phyloP scores from a whole-genome alignment of 2,113 vertebrate species.

The Perca fluviatilis region DNA sequence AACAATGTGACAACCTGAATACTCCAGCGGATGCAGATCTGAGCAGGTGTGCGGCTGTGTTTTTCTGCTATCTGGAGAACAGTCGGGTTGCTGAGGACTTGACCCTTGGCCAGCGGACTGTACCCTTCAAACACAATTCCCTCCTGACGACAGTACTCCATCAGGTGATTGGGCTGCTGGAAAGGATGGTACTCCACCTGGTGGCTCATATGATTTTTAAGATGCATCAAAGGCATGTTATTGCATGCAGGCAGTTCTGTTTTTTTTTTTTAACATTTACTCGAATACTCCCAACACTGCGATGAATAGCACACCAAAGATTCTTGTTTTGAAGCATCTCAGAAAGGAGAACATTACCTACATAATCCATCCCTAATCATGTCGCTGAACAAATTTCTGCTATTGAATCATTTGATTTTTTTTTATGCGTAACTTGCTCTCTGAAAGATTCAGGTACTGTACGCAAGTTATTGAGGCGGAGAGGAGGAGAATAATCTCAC shows the following conservation, averaged over 20 bases:
- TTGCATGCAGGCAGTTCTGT: background rate
- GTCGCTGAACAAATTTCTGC: background rate
- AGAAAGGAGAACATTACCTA: background rate
- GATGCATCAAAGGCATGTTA: background rate
- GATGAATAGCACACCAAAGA: background rate
- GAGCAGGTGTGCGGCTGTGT: conserved; percentile 80
- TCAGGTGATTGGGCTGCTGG: conserved; percentile 83
- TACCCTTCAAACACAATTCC: conserved; percentile 86
- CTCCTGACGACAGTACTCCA: conserved; percentile 82
- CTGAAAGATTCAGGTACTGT: background rate
- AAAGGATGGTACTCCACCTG: conserved; percentile 88
- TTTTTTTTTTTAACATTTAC: background rate
- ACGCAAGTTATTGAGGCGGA: too few species aligned
- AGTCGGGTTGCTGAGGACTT: conserved; percentile 78
- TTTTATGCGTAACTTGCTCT: background rate
- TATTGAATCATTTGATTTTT: background rate
- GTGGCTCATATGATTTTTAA: background rate
- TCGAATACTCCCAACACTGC: background rate
- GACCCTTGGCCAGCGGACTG: conserved; percentile 86
- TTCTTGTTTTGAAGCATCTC: background rate
- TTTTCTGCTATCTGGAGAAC: conserved; percentile 82
- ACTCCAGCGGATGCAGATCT: conserved; percentile 87
- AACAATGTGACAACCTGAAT: conserved; percentile 61
- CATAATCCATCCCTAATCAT: too few species aligned
- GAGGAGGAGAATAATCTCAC: background rate